Evolutionary conservation across 2,888 invertebrate species (phyloP).

Genomic region (Eupithecia exiguata): DNA sequence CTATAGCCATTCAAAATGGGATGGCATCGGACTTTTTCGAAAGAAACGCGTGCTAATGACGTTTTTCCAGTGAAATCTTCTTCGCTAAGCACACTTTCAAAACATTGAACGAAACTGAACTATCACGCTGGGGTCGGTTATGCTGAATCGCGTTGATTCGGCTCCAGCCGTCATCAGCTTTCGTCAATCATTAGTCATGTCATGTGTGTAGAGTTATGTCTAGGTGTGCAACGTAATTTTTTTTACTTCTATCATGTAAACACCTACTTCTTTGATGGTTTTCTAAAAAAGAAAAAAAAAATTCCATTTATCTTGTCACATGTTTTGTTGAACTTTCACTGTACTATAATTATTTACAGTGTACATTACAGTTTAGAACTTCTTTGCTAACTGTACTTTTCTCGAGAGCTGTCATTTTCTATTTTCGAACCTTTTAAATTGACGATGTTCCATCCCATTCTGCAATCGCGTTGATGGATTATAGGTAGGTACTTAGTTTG

Average conservation of each 20-base stretch:
- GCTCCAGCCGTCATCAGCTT: not conserved
- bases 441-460: not conserved
- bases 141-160: not conserved
- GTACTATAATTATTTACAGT: not conserved
- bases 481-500: conserved; percentile 39
- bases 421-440: not conserved
- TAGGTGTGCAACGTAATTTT: too few relatives aligned
- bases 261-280: too few relatives aligned
- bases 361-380: not conserved
- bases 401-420: not conserved
- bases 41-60: too few relatives aligned
- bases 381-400: not conserved
- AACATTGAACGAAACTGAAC: not conserved
- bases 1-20: too few relatives aligned
- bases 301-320: too few relatives aligned
- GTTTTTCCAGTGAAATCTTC: not conserved
- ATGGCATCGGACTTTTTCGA: too few relatives aligned
- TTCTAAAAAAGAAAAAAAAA: too few relatives aligned
- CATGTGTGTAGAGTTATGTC: not conserved
- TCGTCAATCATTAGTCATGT: not conserved
- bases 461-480: not conserved
- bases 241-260: too few relatives aligned
- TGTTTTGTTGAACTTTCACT: not conserved
- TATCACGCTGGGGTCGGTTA: not conserved
- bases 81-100: not conserved